phyloP scores from a whole-genome alignment of 2,888 invertebrate species.

The Cataglyphis livida region DNA sequence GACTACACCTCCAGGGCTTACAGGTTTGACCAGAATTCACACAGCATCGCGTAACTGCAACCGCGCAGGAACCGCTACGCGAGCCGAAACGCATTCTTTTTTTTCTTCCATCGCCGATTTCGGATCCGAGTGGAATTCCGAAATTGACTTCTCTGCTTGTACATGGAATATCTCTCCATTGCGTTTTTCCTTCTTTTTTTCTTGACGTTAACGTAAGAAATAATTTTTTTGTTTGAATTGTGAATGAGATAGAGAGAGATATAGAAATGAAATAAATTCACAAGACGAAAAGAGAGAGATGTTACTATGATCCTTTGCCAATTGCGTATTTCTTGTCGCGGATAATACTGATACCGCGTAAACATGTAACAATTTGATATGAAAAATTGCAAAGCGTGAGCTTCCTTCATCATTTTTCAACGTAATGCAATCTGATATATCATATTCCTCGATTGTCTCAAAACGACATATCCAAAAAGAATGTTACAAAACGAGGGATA shows the following conservation, averaged over 20 bases:
- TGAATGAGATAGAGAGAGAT: neutral
- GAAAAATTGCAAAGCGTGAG: neutral
- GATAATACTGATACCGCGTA: neutral
- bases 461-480: constrained; percentile 7
- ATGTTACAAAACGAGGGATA: constrained; percentile 15
- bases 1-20: constrained; percentile 69
- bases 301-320: neutral
- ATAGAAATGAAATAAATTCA: neutral
- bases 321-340: neutral
- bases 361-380: constrained; percentile 18
- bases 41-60: constrained; percentile 76
- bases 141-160: constrained; percentile 46
- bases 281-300: neutral
- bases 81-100: constrained; percentile 55
- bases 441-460: constrained; percentile 6
- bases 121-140: constrained; percentile 51
- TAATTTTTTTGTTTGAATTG: neutral
- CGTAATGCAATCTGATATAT: constrained; percentile 27
- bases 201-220: neutral
- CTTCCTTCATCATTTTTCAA: neutral
- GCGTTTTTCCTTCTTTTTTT: neutral
- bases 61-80: constrained; percentile 77
- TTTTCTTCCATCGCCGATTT: constrained; percentile 13
- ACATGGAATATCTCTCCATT: constrained; percentile 10
- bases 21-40: constrained; percentile 83